Evolutionary conservation across 2,113 vertebrate genomes (phyloP).

Genomic region (Macquaria australasica): DNA sequence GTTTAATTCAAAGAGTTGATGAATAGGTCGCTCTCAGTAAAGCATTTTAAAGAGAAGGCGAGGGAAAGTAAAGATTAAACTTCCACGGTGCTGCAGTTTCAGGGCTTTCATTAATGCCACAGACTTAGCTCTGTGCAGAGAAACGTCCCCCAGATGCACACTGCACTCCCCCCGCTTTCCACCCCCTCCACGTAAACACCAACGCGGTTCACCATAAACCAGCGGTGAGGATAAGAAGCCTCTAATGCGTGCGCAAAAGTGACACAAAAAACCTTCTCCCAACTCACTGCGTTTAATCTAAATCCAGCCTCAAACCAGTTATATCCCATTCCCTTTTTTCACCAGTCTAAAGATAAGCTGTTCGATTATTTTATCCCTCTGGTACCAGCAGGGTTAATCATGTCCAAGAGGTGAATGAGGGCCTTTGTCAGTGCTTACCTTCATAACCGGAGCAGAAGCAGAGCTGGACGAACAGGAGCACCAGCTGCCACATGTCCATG

Average conservation of each 20-base stretch:
- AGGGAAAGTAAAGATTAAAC: neutral
- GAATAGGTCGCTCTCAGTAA: neutral
- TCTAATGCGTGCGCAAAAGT: conserved; percentile 1
- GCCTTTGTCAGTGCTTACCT: conserved; percentile 75
- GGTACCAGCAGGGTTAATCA: neutral
- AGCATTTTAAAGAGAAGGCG: too few species aligned
- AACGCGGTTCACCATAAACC: conserved; percentile 44
- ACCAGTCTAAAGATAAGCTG: neutral
- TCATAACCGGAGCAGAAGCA: conserved; percentile 79
- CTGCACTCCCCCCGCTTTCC: conserved; percentile 71
- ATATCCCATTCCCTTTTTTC: neutral
- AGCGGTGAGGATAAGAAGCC: conserved; percentile 3
- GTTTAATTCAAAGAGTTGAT: conserved; percentile 1
- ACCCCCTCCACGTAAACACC: conserved; percentile 85
- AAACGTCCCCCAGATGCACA: conserved; percentile 74
- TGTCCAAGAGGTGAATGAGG: neutral
- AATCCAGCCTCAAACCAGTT: neutral
- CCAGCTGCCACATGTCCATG: conserved; percentile 82
- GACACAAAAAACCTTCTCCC: neutral
- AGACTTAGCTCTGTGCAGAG: conserved; percentile 56
- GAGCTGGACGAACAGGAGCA: conserved; percentile 78
- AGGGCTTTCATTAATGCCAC: conserved; percentile 42
- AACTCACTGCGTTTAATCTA: neutral
- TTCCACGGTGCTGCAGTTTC: neutral
- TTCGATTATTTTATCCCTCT: neutral